phyloP scores from a whole-genome alignment of 2,888 invertebrate species.

The Thumatha senex region DNA sequence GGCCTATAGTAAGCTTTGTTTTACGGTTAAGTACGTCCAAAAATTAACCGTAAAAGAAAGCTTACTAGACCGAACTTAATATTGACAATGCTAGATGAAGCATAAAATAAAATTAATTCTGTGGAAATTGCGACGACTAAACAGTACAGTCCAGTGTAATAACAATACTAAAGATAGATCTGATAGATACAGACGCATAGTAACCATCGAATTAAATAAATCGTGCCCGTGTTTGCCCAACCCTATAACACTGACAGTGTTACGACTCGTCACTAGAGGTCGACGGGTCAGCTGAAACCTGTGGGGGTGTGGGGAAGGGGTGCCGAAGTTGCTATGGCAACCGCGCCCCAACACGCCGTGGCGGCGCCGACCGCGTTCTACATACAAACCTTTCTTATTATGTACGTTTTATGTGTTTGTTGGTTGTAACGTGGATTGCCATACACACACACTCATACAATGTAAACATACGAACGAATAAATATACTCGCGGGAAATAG shows the following conservation, averaged over 20 bases:
- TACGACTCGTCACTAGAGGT: conserved; percentile 73
- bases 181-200: too few relatives aligned
- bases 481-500: conserved; percentile 57
- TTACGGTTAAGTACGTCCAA: too few relatives aligned
- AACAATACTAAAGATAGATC: too few relatives aligned
- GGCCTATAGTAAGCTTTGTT: too few relatives aligned
- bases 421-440: conserved; percentile 62
- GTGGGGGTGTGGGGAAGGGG: conserved; percentile 35
- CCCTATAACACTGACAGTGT: conserved; percentile 65
- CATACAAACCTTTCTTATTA: conserved; percentile 55
- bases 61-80: too few relatives aligned
- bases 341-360: conserved; percentile 79
- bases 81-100: too few relatives aligned
- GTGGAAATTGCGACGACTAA: too few relatives aligned
- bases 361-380: conserved; percentile 69
- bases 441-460: conserved; percentile 35
- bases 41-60: too few relatives aligned
- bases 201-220: conserved; percentile 8
- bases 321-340: conserved; percentile 62
- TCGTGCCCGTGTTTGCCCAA: conserved; percentile 30
- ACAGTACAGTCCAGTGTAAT: too few relatives aligned
- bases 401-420: conserved; percentile 72
- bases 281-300: conserved; percentile 74
- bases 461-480: conserved; percentile 39
- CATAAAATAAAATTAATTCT: too few relatives aligned